Base-by-base conservation (phyloP, 2,113 vertebrate species). In the Brachypodius melanocephalos region DNA sequence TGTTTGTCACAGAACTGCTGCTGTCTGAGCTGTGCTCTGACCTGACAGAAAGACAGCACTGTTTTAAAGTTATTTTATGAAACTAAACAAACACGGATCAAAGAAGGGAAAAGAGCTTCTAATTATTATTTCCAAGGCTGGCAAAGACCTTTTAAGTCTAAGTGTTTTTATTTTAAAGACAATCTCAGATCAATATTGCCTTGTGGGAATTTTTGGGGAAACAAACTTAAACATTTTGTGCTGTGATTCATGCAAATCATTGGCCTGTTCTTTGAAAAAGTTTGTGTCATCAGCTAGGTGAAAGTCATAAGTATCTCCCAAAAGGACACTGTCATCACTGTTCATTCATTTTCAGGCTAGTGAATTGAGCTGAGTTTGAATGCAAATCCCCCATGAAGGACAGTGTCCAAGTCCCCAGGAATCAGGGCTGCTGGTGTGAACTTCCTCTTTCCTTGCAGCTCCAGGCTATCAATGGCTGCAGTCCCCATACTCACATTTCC, bases 91-190 rank as follows among this genome's bases (percentile, higher is more conserved):
- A 72, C 31, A 31, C 3, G 8, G 19, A 5, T 15, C n/a, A 69
- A 25, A 73, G 49, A 79, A 83, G n/a, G 28, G 22, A 26, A 73
- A 93, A 73, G 36, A 76, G 3, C 20, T 89, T 88, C 46, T 26
- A 34, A 49, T 73, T 80, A 38, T 54, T 86, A 34, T 69, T 80
- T 62, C 26, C 51, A 43, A 86, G 51, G 59, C 20, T 80, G 49
- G 42, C 25, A 42, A 65, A 65, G 34, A 73, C 28, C 32, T 89
- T 84, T 80, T 17, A 89, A 65, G 22, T 61, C 16, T 26, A 62
- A n/a, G 25, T 29, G 21, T 36, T 85, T 82, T 74, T 62, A 54
- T 58, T 93, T 82, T 71, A 74, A 91, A 91, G 36, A 45, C 17
- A 65, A 29, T 51, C 40, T 65, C 38, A 88, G 45, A 54, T 85